Base-by-base conservation (phyloP, 2,113 vertebrate species). In the Silurus meridionalis region DNA sequence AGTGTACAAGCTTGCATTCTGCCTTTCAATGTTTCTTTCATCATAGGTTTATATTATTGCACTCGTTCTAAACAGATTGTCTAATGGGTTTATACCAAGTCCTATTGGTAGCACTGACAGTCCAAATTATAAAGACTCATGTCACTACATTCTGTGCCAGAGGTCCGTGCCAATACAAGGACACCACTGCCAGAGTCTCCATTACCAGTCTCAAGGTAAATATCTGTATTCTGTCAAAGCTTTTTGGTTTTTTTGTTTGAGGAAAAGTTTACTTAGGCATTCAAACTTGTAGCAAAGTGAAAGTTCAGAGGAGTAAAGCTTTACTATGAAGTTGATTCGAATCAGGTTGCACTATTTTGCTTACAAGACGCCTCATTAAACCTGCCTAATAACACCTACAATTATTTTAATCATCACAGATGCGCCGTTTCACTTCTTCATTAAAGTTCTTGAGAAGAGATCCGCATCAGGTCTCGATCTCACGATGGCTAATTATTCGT, bases 401-500 rank as follows among this genome's bases (percentile, higher is more conserved):
- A 8, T 71, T 71, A 23, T 11, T 74, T 50, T 50, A 74, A 50
- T 9, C 71, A 74, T 50, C 28, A 8, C 14, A 46, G 67, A 17
- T 21, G 37, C 48, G 53, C 55, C 17, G 19, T 17, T 50, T 63
- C 69, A 75, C 23, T 61, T 64, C 67, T 72, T 83, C 67, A 58
- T 17, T 28, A 61, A 64, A 67, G 48, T 6, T 17, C 67, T 46
- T 37, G 4, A 19, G 69, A 48, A 79, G 52, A 69, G 48, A 58
- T 64, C 66, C 9, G 64, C 37, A 75, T 80, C 63, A 55, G n/a
- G 58, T 78, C 72, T 87, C 58, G 58, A 8, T 46, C 6, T 46
- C 67, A 46, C 28, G 64, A 85, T 63, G 83, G 77, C 84, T 82
- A 86, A 87, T 83, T 86, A 86, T 71, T 87, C 1, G 13, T 23